Percentiles rank a stretch among this genome's conserved stretches.
phyloP scores from a whole-genome alignment of 2,113 vertebrate genomes.

The Oreochromis aureus region DNA sequence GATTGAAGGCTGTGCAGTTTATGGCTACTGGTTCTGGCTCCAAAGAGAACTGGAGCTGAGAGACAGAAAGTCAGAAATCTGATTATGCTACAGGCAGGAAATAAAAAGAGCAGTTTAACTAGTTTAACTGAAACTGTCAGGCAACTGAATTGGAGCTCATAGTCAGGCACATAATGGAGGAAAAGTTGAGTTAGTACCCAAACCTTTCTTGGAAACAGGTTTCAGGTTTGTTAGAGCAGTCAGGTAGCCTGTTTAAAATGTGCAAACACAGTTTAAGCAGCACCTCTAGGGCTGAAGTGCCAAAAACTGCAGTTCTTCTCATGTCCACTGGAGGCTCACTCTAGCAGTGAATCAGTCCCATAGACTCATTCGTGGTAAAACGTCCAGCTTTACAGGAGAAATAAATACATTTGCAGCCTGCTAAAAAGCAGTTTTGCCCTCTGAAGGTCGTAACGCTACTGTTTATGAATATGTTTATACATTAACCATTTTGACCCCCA shows the following conservation, averaged over 20 bases:
- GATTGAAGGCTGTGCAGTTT: constrained; percentile 96
- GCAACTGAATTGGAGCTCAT: neutral
- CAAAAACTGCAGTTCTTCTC: neutral
- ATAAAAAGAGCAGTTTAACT: neutral
- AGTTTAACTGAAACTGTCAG: neutral
- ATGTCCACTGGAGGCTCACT: neutral
- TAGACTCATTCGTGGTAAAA: neutral
- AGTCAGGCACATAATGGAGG: neutral
- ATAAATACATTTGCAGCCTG: neutral
- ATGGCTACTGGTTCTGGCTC: constrained; percentile 90
- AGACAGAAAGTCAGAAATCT: neutral
- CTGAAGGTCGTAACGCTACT: neutral
- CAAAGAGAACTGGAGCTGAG: constrained; percentile 88
- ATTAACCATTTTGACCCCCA: neutral
- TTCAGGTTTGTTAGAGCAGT: neutral
- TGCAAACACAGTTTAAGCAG: neutral
- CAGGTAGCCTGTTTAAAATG: neutral
- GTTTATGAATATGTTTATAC: neutral
- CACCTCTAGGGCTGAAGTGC: neutral
- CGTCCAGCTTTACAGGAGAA: neutral
- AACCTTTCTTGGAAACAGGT: neutral
- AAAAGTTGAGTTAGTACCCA: neutral
- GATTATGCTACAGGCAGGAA: neutral
- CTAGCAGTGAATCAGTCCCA: neutral
- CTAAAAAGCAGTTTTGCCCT: neutral